These are phyloP conservation scores for Indicator maculatus DNA, from an alignment of 2,113 vertebrate species.

Conservation along the genomic window DNA sequence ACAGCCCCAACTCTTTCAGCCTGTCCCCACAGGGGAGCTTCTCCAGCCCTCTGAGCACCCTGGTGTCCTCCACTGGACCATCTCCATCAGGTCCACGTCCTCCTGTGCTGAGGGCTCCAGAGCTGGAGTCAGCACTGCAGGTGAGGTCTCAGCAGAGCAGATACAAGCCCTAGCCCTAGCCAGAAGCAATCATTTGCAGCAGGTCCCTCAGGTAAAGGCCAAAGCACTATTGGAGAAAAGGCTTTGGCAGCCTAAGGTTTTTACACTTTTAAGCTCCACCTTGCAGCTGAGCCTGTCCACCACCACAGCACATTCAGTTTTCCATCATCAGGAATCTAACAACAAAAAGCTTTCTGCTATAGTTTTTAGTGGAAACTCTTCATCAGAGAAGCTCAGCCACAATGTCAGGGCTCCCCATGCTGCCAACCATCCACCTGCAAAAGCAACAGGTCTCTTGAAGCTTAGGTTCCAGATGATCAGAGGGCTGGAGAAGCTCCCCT, in stretches of 20 bases:
- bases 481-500: too few relatives aligned
- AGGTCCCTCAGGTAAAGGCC: not conserved
- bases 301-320: not conserved
- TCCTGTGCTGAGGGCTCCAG: too few relatives aligned
- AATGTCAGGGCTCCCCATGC: not conserved
- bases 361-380: not conserved
- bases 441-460: not conserved
- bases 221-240: not conserved
- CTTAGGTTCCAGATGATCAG: not conserved
- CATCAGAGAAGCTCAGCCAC: not conserved
- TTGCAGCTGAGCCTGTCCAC: not conserved
- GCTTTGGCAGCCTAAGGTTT: not conserved
- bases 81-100: too few relatives aligned
- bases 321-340: not conserved
- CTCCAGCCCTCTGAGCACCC: too few relatives aligned
- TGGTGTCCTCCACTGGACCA: too few relatives aligned
- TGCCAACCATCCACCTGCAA: not conserved
- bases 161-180: not conserved
- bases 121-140: too few relatives aligned
- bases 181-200: not conserved
- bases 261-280: not conserved
- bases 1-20: too few relatives aligned
- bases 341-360: not conserved
- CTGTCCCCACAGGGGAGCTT: too few relatives aligned
- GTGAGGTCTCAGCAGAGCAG: too few relatives aligned